These are phyloP conservation scores for Ophion costatus DNA, from an alignment of 2,888 invertebrate species.

Conservation along the genomic window DNA sequence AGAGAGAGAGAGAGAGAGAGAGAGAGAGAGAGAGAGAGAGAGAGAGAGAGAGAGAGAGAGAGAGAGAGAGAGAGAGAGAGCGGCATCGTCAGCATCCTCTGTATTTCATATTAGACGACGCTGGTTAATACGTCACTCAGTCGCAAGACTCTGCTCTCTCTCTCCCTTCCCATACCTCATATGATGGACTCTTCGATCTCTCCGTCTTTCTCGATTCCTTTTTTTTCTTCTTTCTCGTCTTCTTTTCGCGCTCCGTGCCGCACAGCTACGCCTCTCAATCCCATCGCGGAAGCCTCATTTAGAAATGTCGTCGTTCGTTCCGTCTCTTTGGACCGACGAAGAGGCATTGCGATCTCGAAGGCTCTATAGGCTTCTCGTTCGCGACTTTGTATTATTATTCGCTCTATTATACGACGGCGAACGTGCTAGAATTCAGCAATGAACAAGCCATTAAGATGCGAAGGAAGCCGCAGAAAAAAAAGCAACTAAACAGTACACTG, in stretches of 20 bases:
- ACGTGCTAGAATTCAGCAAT: conserved; percentile 50
- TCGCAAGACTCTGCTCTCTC: conserved; percentile 59
- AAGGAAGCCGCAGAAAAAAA: neutral
- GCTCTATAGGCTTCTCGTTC: conserved; percentile 38
- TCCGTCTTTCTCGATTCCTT: conserved; percentile 39
- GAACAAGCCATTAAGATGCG: conserved; percentile 33
- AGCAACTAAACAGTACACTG: neutral
- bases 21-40: conserved; percentile 55
- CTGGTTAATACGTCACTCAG: conserved; percentile 71
- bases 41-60: conserved; percentile 55
- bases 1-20: conserved; percentile 52
- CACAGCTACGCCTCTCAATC: conserved; percentile 65
- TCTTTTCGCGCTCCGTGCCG: conserved; percentile 52
- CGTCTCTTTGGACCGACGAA: conserved; percentile 54
- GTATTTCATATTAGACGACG: conserved; percentile 73
- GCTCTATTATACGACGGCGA: conserved; percentile 27
- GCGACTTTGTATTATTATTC: conserved; percentile 53
- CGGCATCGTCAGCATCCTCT: conserved; percentile 65
- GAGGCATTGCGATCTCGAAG: conserved; percentile 48
- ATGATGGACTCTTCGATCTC: conserved; percentile 47
- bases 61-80: conserved; percentile 46
- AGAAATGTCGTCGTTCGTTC: conserved; percentile 66
- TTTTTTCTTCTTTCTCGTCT: conserved; percentile 48
- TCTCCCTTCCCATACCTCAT: conserved; percentile 41
- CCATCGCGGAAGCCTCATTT: conserved; percentile 71